Conservation (phyloP, 1,140 invertebrate genomes). For the Centruroides vittatus region DNA sequence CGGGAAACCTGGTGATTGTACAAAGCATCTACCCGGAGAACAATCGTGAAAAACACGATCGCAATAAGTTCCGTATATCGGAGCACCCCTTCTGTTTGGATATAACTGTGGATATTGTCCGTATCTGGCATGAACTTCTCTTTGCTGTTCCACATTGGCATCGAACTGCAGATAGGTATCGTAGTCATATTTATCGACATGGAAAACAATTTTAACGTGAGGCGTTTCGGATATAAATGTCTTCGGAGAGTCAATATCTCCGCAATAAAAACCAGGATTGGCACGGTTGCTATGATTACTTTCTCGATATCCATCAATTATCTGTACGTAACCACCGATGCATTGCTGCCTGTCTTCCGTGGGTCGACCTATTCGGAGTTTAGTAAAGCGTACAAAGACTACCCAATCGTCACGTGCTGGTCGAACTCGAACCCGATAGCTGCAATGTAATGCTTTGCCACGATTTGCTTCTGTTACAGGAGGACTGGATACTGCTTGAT, state of each 20-base stretch:
- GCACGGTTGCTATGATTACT: constrained; percentile 15
- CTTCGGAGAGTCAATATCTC: constrained; percentile 80
- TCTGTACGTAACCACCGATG: constrained; percentile 19
- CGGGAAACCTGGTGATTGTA: constrained; percentile 80
- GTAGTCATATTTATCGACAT: constrained; percentile 71
- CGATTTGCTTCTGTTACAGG: constrained; percentile 63
- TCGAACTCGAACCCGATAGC: constrained; percentile 70
- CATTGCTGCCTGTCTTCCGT: constrained; percentile 14
- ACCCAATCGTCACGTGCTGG: constrained; percentile 68
- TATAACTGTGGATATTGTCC: constrained; percentile 84
- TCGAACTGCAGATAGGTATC: constrained; percentile 68
- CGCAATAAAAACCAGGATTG: constrained; percentile 60
- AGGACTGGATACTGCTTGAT: constrained; percentile 74
- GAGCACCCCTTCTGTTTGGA: constrained; percentile 69
- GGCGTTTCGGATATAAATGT: constrained; percentile 88
- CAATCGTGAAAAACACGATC: constrained; percentile 58
- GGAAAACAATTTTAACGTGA: constrained; percentile 76
- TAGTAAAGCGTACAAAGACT: constrained; percentile 48
- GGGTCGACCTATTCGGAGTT: constrained; percentile 15
- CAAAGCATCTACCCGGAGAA: constrained; percentile 74
- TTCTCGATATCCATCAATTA: constrained; percentile 21
- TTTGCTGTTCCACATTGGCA: constrained; percentile 68
- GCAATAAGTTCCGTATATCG: constrained; percentile 63
- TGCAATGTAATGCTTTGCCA: constrained; percentile 68
- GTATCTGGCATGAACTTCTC: constrained; percentile 48